Evolutionary conservation across 2,113 vertebrate species (phyloP).

Genomic region (Petaurus breviceps): DNA sequence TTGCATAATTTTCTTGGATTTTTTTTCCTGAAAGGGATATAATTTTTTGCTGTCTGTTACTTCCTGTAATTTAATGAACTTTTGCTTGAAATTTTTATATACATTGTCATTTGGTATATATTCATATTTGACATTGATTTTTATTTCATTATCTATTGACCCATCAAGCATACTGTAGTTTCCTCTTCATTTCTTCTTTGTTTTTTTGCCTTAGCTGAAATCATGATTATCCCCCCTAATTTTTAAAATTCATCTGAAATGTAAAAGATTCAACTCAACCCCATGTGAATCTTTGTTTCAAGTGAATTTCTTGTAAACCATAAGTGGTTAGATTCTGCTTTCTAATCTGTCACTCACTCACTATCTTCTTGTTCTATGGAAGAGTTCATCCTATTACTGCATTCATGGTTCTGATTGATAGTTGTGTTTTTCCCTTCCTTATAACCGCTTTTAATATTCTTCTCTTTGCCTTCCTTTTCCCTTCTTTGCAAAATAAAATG

Average conservation of each 20-base stretch:
- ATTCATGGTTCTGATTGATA: background rate
- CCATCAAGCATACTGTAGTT: background rate
- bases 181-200: background rate
- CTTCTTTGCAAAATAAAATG: background rate
- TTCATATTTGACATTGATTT: background rate
- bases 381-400: background rate
- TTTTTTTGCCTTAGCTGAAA: background rate
- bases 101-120: background rate
- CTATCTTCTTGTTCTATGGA: background rate
- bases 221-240: background rate
- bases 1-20: background rate
- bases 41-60: background rate
- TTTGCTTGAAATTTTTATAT: background rate
- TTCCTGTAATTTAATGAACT: background rate
- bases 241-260: background rate
- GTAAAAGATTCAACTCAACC: background rate
- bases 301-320: background rate
- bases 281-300: background rate
- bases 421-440: background rate
- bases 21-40: background rate
- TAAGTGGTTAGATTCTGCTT: background rate
- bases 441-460: background rate
- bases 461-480: background rate
- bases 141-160: background rate
- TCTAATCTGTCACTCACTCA: background rate